A percentile compares a stretch with the other conserved stretches of the same genome.
Conservation (phyloP, 2,888 invertebrate species). For the Stegana nigrithorax region DNA sequence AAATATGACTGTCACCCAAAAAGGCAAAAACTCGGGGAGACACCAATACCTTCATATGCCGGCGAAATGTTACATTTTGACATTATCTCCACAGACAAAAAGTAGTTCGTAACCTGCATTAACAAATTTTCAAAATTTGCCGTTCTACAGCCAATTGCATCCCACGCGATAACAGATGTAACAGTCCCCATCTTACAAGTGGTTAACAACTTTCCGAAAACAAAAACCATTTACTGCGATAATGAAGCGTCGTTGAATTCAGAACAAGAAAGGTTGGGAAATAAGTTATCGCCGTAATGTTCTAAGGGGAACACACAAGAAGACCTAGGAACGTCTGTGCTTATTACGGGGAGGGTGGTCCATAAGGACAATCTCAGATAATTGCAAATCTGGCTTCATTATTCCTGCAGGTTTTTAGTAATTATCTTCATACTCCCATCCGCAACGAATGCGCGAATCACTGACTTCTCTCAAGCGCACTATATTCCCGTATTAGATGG, state of each 20-base stretch:
- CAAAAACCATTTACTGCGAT: slow-evolving; percentile 21
- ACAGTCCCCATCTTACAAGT: slow-evolving; percentile 18
- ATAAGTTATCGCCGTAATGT: slow-evolving; percentile 4
- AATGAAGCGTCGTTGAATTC: slow-evolving; percentile 27
- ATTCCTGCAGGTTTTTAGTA: slow-evolving; percentile 7
- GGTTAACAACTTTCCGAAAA: background rate
- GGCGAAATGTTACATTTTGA: slow-evolving; percentile 17
- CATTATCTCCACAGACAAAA: slow-evolving; percentile 20
- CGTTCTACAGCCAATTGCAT: slow-evolving; percentile 18
- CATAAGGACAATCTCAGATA: background rate
- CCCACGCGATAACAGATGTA: slow-evolving; percentile 19
- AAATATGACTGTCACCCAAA: slow-evolving; percentile 18
- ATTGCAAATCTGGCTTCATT: no score
- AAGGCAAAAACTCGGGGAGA: background rate
- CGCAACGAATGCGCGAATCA: slow-evolving; percentile 4
- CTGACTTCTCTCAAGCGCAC: background rate
- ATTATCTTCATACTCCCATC: background rate
- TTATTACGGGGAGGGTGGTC: slow-evolving; percentile 18
- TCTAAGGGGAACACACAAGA: background rate
- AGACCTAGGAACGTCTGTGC: slow-evolving; percentile 19
- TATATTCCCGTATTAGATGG: no score
- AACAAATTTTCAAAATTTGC: slow-evolving; percentile 30
- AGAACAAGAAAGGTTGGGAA: slow-evolving; percentile 17
- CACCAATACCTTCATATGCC: slow-evolving; percentile 13
- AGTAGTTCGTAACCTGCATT: slow-evolving; percentile 16